Evolutionary conservation across 2,797 vertebrate species (phyloP), one percentile per base, ranked within the genome.

Genomic region (Chromis chromis): DNA sequence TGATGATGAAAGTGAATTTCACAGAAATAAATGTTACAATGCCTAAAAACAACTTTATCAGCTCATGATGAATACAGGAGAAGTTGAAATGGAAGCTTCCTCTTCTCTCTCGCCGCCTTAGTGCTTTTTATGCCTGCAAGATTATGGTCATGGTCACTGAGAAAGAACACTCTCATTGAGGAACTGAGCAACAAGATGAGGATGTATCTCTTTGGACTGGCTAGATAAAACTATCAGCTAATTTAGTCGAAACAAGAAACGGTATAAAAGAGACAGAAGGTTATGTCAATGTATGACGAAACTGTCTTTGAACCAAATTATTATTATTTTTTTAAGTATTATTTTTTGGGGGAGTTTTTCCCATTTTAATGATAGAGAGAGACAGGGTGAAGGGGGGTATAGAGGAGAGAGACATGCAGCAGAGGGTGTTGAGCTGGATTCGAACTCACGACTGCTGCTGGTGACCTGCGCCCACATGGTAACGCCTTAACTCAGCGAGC

Each of bases 161-260:
- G 42, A 77, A 59, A 85, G 14, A 87, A 74, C n/a, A 70, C 24
- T 40, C 27, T 62, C 60, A 81, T 49, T 31, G 74, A 85, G 82
- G 81, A 89, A 89, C 72, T 66, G 54, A 74, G 83, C 61, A 81
- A 44, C 24, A 53, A 75, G 58, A 86, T 78, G 79, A 83, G 77
- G 83, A 86, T 84, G 71, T 75, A 82, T 76, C 9, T 33, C 39
- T 54, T 50, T 36, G 9, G 13, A 39, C 53, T 40, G 19, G 9
- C 12, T 21, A 8, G 22, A 79, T 69, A 49, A 70, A 72, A 62
- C n/a, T 2, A 62, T 76, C 36, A 52, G 4, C 46, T 48, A 48
- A 21, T 60, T 54, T 39, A 25, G 22, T 21, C 19, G 39, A 49
- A 59, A 60, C 6, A 19, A 49, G 8, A 21, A 48, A 48, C 8